Percentiles rank a stretch among this genome's conserved stretches.
phyloP scores from a whole-genome alignment of 2,888 invertebrate species.

The Dicycla oo region DNA sequence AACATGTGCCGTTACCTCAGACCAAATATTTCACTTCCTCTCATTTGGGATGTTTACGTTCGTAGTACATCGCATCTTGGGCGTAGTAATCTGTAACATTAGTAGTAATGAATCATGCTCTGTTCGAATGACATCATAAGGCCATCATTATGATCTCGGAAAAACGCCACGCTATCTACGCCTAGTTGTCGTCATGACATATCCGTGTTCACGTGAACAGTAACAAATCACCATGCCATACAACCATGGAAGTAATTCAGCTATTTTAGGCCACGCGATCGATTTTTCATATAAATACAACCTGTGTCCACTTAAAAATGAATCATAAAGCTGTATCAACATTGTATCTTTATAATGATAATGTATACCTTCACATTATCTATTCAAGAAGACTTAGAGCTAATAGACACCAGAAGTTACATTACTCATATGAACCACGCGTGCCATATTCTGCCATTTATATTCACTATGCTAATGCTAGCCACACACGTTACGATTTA shows the following conservation, averaged over 20 bases:
- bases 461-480: constrained; percentile 9
- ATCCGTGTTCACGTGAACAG: constrained; percentile 20
- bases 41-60: constrained; percentile 17
- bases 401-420: constrained; percentile 5
- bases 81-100: constrained; percentile 9
- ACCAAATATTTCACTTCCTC: constrained; percentile 34
- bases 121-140: constrained; percentile 29
- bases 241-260: constrained; percentile 10
- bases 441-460: constrained; percentile 4
- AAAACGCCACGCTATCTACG: constrained; percentile 11
- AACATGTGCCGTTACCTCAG: constrained; percentile 41
- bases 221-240: constrained; percentile 26
- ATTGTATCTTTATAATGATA: constrained; percentile 10
- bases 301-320: constrained; percentile 28
- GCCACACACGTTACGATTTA: too few species aligned
- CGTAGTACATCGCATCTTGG: background rate
- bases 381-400: constrained; percentile 9
- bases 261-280: constrained; percentile 40
- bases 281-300: constrained; percentile 30
- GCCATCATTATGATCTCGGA: constrained; percentile 37
- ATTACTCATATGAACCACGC: background rate
- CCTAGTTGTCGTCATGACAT: constrained; percentile 18
- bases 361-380: constrained; percentile 16
- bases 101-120: constrained; percentile 18
- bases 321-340: constrained; percentile 23